Evolutionary conservation across 2,888 invertebrate species (phyloP), one percentile per base, ranked within the genome.

Genomic region (Synanthedon vespiformis): DNA sequence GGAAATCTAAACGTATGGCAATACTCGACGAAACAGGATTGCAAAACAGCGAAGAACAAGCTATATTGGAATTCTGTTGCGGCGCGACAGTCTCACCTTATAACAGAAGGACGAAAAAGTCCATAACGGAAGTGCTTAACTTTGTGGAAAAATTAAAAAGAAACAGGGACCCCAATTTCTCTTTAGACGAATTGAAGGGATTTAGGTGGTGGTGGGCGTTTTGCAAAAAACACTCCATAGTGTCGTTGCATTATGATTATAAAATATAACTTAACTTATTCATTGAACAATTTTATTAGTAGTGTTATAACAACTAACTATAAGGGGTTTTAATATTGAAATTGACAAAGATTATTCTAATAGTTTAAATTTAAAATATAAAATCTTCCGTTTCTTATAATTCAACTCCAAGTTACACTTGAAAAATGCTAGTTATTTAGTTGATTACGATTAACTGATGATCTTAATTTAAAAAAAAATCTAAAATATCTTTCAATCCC

Each of bases 181-280:
- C 88, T 57, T 92, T 93, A 65, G 88, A 89, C 53, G 91, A 92
- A n/a, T 81, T 92, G n/a, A 90, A 90, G 18, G 93, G 93, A 1
- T 93, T 92, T 65, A 80, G 92, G 12, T 93, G 93, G 93, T 93
- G 93, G 93, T 93, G 93, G 93, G 93, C 93, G 0, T 93, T 93
- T 66, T 93, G 93, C 79, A 93, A 93, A 77, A 93, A 93, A 67
- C 91, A 93, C 78, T 91, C 92, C 53, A 91, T 93, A 57, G 92
- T 92, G 1, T 93, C 93, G 0, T 54, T 81, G 1, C 77, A 74
- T 59, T 82, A 77, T 41, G 76, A 80, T 54, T 11, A 34, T 34
- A 34, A 34, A 34, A 10, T 10, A 34, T 34, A 34, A 34, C 34
- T 34, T 34, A 34, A 34, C 34, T 34, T 34, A 34, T 10, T 10